Base-by-base conservation (phyloP, 2,888 invertebrate genomes). In the Sceliomorpha sp. region DNA sequence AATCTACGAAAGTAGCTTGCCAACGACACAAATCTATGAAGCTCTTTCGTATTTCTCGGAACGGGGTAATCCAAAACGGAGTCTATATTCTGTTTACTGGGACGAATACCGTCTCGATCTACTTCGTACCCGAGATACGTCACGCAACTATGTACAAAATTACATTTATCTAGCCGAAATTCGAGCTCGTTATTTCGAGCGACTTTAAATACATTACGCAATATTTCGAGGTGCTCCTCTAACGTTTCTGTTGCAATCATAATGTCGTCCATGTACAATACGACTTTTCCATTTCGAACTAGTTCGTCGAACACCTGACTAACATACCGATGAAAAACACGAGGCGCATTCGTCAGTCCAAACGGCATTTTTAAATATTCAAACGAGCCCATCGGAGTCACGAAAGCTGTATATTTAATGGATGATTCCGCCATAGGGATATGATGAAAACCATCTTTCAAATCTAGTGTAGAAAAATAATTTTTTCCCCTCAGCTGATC, bases 31-130 rank as follows among this genome's bases (percentile, higher is more conserved):
- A 40, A 40, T 17, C 26, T 15, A 1, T 40, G 40, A 1, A 9
- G 1, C 26, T 73, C 51, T 13, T 51, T 66, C 0, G 37, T 27
- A 20, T 70, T 73, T 26, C 64, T 64, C 10, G 26, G 42, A 26
- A 44, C 8, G 1, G 42, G 42, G 12, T 27, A 44, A 1, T 4
- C 2, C 1, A 12, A 12, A 1, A 44, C 14, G 2, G 42, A 10
- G 4, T 4, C 14, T 1, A 44, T n/a, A 20, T 29, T 20, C 1
- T 26, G 26, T 7, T 10, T 10, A 40, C 40, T 40, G 1, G 40
- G 40, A 4, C 14, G 13, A 8, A 14, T 15, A 3, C 36, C 14
- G 2, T 36, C 5, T 12, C 17, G 8, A 17, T 12, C 17, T 8
- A 24, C 17, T 12, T 9, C 2, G 9, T 40, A 40, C 4, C 40